Evolutionary conservation across 1,140 invertebrate species (phyloP).

Genomic region (Drosophila yakuba): DNA sequence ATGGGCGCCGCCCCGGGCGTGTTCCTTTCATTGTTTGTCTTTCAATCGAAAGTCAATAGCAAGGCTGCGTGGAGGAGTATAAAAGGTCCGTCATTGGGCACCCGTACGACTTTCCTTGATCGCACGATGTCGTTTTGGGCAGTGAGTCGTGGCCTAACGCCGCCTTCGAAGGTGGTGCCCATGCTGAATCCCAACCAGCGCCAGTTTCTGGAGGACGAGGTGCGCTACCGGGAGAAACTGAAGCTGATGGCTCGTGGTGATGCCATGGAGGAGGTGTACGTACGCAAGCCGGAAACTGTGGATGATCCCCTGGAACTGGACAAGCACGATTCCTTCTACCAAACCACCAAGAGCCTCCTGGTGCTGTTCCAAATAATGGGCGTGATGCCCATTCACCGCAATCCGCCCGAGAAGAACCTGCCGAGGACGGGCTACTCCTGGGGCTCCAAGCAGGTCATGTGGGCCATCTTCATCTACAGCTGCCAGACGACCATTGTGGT

Average conservation of each 20-base stretch:
- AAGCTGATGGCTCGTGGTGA: slow-evolving; percentile 65
- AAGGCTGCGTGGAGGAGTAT: slow-evolving; percentile 39
- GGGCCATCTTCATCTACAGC: slow-evolving; percentile 86
- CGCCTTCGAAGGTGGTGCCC: slow-evolving; percentile 72
- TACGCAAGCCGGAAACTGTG: slow-evolving; percentile 71
- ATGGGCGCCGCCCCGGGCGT: slow-evolving; percentile 56
- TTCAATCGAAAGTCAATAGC: slow-evolving; percentile 83
- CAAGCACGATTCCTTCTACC: slow-evolving; percentile 88
- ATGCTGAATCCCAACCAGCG: slow-evolving; percentile 83
- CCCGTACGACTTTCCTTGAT: slow-evolving; percentile 6
- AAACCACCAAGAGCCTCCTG: slow-evolving; percentile 88
- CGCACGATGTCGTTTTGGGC: slow-evolving; percentile 78
- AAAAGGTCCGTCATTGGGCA: slow-evolving; percentile 11
- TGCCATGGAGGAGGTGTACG: slow-evolving; percentile 65
- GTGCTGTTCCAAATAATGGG: slow-evolving; percentile 90
- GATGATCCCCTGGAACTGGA: slow-evolving; percentile 85
- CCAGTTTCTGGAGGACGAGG: slow-evolving; percentile 80
- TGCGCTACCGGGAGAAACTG: slow-evolving; percentile 76
- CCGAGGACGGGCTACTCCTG: slow-evolving; percentile 86
- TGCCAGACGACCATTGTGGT: slow-evolving; percentile 86
- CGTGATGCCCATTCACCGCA: slow-evolving; percentile 89
- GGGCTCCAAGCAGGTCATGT: slow-evolving; percentile 86
- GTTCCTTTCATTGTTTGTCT: slow-evolving; percentile 67
- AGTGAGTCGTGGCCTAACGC: slow-evolving; percentile 66
- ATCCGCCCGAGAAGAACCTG: slow-evolving; percentile 85